Conservation (phyloP, 1,140 invertebrate species). For the Dendrolimus punctatus region DNA sequence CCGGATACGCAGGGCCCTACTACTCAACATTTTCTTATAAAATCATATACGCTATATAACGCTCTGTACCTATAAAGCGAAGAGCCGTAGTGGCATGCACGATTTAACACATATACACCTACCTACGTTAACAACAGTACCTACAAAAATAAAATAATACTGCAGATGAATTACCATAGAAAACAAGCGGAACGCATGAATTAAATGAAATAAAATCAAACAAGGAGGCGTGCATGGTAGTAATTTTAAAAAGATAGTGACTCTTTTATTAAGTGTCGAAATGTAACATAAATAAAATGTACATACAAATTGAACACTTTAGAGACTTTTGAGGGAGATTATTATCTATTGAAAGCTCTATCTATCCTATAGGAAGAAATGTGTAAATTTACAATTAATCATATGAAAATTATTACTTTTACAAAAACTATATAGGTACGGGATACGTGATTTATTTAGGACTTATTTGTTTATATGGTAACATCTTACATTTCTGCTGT, state of each 20-base stretch:
- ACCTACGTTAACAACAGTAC: slow-evolving; percentile 20
- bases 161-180: slow-evolving; percentile 61
- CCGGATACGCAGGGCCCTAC: slow-evolving; percentile 44
- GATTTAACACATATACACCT: slow-evolving; percentile 5
- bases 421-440: too few relatives aligned
- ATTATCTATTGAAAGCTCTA: too few relatives aligned
- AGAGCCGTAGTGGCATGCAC: slow-evolving; percentile 10
- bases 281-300: slow-evolving; percentile 3
- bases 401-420: too few relatives aligned
- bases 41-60: slow-evolving; percentile 1
- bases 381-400: too few relatives aligned
- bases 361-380: too few relatives aligned
- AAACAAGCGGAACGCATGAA: slow-evolving; percentile 59
- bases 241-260: slow-evolving; percentile 30
- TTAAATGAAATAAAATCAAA: slow-evolving; percentile 59
- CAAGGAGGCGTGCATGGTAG: slow-evolving; percentile 34
- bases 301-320: too few relatives aligned
- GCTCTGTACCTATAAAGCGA: slow-evolving; percentile 10
- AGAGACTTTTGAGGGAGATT: too few relatives aligned
- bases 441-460: too few relatives aligned
- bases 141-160: slow-evolving; percentile 65
- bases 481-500: too few relatives aligned
- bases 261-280: slow-evolving; percentile 20
- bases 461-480: too few relatives aligned
- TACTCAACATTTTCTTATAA: background rate